phyloP scores from a whole-genome alignment of 2,113 vertebrate genomes.

The Pithys albifrons region DNA sequence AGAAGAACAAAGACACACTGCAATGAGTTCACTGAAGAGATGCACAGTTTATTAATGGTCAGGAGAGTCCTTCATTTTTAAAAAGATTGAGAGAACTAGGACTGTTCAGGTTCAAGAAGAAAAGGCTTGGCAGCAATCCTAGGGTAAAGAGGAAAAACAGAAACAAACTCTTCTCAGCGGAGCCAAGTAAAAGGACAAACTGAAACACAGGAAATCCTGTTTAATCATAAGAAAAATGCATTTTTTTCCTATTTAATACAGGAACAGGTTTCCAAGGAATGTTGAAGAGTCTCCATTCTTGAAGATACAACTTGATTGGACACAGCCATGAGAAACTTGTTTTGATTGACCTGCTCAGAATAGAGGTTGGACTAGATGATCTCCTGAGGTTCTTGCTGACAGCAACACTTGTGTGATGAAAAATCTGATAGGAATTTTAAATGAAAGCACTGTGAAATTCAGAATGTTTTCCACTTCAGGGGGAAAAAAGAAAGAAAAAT shows the following conservation, averaged over 20 bases:
- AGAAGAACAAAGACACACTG: not conserved
- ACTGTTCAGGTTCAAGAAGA: not conserved
- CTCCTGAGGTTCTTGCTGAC: not conserved
- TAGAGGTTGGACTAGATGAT: not conserved
- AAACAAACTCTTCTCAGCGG: not conserved
- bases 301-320: not conserved
- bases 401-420: not conserved
- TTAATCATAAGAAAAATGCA: not conserved
- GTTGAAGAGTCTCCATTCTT: not conserved
- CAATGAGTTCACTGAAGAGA: not conserved
- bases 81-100: not conserved
- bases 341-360: not conserved
- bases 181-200: not conserved
- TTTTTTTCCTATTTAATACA: not conserved
- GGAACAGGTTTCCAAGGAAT: not conserved
- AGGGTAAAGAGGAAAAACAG: not conserved
- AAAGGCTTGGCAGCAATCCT: not conserved
- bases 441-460: not conserved
- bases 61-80: not conserved
- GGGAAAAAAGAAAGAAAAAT: not conserved
- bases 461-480: not conserved
- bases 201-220: not conserved
- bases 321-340: not conserved
- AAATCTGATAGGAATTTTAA: not conserved
- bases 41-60: not conserved